These are phyloP conservation scores for Sesamia inferens DNA, from an alignment of 2,888 invertebrate genomes.

Conservation along the genomic window DNA sequence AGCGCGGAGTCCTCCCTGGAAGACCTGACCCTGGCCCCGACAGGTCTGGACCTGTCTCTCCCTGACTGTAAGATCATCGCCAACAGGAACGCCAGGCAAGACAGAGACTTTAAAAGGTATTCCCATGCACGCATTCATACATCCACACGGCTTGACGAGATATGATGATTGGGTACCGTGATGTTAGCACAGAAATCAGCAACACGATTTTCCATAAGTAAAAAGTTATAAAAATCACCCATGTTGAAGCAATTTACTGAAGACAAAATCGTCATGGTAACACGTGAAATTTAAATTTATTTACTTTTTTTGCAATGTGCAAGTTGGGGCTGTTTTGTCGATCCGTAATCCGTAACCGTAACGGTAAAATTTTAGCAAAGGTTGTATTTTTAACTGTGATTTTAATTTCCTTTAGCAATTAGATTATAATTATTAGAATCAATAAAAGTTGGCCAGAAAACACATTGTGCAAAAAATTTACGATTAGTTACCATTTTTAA, in stretches of 20 bases:
- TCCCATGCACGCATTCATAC: constrained; percentile 39
- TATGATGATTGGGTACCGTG: neutral
- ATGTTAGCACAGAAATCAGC: neutral
- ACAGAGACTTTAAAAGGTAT: constrained; percentile 73
- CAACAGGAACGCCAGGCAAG: constrained; percentile 86
- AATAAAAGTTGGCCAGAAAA: no score
- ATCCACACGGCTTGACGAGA: constrained; percentile 4
- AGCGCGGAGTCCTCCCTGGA: constrained; percentile 83
- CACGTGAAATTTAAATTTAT: neutral
- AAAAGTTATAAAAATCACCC: neutral
- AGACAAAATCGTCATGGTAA: fast-evolving
- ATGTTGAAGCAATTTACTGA: neutral
- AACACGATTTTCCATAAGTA: neutral
- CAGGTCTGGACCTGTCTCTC: constrained; percentile 81
- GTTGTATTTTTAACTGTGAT: no score
- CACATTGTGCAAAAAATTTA: no score
- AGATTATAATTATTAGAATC: no score
- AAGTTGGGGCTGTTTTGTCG: no score
- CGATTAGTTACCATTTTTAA: no score
- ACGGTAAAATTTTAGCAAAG: no score
- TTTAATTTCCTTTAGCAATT: no score
- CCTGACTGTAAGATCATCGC: constrained; percentile 88
- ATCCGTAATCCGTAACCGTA: no score
- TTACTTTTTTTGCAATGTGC: neutral
- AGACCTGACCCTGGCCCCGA: constrained; percentile 77